Percentiles rank a stretch among this genome's conserved stretches.
Conservation (phyloP, 1,140 invertebrate genomes). For the Neuroterus valhalla region DNA sequence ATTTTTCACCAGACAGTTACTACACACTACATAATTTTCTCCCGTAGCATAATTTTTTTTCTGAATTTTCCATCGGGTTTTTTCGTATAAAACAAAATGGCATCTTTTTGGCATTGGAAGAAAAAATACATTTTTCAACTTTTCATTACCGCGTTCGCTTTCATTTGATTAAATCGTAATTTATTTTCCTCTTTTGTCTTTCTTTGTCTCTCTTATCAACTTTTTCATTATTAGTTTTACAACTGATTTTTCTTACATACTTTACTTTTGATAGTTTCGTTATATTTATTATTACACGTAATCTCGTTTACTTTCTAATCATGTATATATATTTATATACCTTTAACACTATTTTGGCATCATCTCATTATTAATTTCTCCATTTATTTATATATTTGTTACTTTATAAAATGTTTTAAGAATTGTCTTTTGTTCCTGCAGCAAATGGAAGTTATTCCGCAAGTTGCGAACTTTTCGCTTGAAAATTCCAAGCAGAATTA, state of each 20-base stretch:
- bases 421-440: conserved; percentile 34
- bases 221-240: conserved; percentile 46
- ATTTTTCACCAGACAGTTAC: conserved; percentile 35
- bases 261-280: conserved; percentile 58
- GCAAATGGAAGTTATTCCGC: conserved; percentile 33
- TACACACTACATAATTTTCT: conserved; percentile 49
- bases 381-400: conserved; percentile 37
- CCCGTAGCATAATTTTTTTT: conserved; percentile 56
- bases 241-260: conserved; percentile 57
- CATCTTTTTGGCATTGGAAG: conserved; percentile 75
- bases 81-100: conserved; percentile 72
- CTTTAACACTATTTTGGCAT: conserved; percentile 75
- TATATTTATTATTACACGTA: conserved; percentile 59
- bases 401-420: conserved; percentile 54
- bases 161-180: conserved; percentile 51
- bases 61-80: conserved; percentile 59
- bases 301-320: conserved; percentile 63
- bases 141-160: conserved; percentile 47
- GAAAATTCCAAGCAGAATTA: conserved; percentile 48
- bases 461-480: not conserved
- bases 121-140: conserved; percentile 70
- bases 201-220: conserved; percentile 39
- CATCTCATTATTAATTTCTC: conserved; percentile 60
- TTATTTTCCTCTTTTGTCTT: conserved; percentile 45
- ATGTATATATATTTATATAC: conserved; percentile 49